phyloP scores from a whole-genome alignment of 1,140 invertebrate species.

The Nylanderia fulva region DNA sequence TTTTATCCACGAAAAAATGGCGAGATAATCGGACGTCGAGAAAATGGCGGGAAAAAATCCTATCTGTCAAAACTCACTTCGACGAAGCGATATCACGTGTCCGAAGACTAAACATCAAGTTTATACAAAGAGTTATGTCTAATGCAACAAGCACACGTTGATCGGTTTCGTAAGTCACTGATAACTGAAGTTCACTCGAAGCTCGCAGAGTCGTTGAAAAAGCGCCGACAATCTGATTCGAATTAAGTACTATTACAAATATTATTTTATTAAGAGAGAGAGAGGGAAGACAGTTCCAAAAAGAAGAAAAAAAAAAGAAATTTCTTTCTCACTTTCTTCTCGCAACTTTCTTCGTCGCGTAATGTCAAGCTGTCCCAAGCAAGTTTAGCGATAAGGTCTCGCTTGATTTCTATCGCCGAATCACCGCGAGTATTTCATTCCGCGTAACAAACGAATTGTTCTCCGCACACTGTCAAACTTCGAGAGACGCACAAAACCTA shows the following conservation, averaged over 20 bases:
- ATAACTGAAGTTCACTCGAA: background rate
- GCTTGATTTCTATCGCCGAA: background rate
- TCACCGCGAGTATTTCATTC: background rate
- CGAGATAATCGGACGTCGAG: background rate
- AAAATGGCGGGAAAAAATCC: background rate
- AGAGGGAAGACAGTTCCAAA: background rate
- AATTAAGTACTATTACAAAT: background rate
- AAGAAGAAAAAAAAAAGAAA: constrained; percentile 2
- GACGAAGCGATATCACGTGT: background rate
- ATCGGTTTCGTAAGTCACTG: background rate
- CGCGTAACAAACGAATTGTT: background rate
- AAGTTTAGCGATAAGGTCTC: background rate
- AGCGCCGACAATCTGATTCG: background rate
- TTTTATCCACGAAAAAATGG: background rate
- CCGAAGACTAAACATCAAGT: background rate
- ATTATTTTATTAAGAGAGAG: no score
- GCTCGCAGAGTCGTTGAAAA: background rate
- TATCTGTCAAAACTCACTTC: background rate
- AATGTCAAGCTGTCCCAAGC: background rate
- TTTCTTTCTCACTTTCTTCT: background rate
- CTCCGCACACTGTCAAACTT: background rate
- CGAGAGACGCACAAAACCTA: no score
- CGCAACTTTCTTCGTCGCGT: background rate
- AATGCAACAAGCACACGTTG: background rate
- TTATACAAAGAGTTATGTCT: background rate